Base-by-base conservation (phyloP, 2,113 vertebrate genomes). In the Myotis lucifugus region DNA sequence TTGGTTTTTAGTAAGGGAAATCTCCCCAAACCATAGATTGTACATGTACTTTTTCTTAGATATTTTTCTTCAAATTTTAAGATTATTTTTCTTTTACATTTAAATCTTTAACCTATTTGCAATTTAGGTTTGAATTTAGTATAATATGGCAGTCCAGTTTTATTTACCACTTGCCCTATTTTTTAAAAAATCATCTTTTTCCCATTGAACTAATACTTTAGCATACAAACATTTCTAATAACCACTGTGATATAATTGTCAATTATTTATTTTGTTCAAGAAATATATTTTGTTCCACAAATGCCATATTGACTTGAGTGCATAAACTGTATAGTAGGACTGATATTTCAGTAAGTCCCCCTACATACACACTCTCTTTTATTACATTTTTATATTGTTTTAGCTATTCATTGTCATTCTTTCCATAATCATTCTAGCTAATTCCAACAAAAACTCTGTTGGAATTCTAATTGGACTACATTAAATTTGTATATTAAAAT, bases 401-500 rank as follows among this genome's bases (percentile, higher is more conserved):
- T 92, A 78, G 61, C 21, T 85, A 48, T 86, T 92, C 46, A 79
- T 82, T 91, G 34, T 27, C 61, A 48, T 85, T 90, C 15, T 61
- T 94, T 32, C 67, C 54, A 90, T 50, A 83, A 94, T 87, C 9
- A 70, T 70, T 93, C 93, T 88, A 72, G 50, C 59, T 81, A 84
- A 86, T 87, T 84, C 17, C 32, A 82, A 61, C 29, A 34, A 81
- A 93, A 92, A 50, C 2, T 5, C 29, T 90, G 21, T 56, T 83
- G 19, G 52, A 89, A 82, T 86, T 90, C 54, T 89, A 85, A 81
- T 52, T 78, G 34, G 70, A 69, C 8, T 46, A 29, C 12, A 90
- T 83, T 90, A 73, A 92, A 92, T 87, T 73, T 74, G 34, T 69
- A 78, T 69, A 90, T 90, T 90, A 94, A 92, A 74, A 69, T 74